Base-by-base conservation (phyloP, 2,888 invertebrate species). In the Pimpla rufipes region DNA sequence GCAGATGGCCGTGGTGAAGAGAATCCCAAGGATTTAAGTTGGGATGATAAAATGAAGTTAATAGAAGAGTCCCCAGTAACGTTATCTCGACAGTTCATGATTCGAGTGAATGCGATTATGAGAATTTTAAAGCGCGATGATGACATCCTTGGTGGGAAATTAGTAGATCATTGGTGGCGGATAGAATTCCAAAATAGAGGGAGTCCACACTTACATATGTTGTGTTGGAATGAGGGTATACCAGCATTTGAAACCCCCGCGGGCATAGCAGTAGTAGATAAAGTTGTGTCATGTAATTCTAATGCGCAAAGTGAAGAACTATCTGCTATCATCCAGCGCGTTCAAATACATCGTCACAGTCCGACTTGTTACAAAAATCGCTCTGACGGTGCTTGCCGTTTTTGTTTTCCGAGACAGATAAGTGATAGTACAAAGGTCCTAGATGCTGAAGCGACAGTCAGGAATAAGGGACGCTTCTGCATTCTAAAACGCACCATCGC, bases 181-280 rank as follows among this genome's bases (percentile, higher is more conserved):
- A 84, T 92, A 0, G 91, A 92, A n/a, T 92, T 92, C 47, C 89
- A 91, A 79, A 91, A 91, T 45, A 78, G 90, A 0, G 91, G 90
- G 8, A 91, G 90, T 59, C 90, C 90, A 10, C 90, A 90, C 84
- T 57, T 91, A n/a, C 90, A 91, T 74, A 90, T 90, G 89, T 70
- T 90, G 0, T 42, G 90, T 0, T 91, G 90, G 91, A 88, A 88
- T 81, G 76, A 85, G 55, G 79, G 85, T 79, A 16, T 71, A 59
- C 88, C 88, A 62, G 21, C 62, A 40, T 86, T 88, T 66, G 83
- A 85, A 55, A 82, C 85, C n/a, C 66, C 52, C 29, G 86, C 83
- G 83, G 87, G 86, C 42, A 85, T 84, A 37, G 70, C 23, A 62
- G 45, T 57, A 40, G 81, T 86, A 64, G 85, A 86, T 70, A 18